A percentile compares a stretch with the other conserved stretches of the same genome.
These are phyloP conservation scores for Cantharis lateralis DNA, from an alignment of 2,888 invertebrate species.

Conservation along the genomic window DNA sequence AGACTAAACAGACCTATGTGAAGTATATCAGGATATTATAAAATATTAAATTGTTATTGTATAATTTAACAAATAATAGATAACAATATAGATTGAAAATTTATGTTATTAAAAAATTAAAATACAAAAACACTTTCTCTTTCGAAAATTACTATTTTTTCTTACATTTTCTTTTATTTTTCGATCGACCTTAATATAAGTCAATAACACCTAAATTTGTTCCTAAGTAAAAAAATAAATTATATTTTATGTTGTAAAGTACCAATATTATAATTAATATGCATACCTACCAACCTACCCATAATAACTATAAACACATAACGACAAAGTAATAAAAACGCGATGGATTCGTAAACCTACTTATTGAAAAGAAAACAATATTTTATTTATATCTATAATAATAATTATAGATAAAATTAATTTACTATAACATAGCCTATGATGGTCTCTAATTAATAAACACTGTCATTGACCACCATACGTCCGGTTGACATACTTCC, in stretches of 20 bases:
- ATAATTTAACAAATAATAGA: background rate
- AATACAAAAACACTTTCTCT: background rate
- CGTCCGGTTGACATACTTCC: conserved; percentile 44
- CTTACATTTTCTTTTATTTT: background rate
- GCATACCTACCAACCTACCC: background rate
- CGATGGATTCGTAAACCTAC: background rate
- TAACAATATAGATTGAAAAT: background rate
- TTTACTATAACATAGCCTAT: conserved; percentile 1
- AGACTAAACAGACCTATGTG: too few relatives aligned
- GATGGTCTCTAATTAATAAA: conserved; percentile 12
- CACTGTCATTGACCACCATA: conserved; percentile 33
- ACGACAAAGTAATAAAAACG: background rate
- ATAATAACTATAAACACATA: background rate
- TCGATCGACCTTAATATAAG: background rate
- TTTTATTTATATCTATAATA: background rate
- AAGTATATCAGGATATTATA: background rate
- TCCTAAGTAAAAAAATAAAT: background rate
- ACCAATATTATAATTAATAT: background rate
- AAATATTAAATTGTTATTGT: background rate
- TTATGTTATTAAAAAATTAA: background rate
- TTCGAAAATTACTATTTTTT: background rate
- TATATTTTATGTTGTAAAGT: background rate
- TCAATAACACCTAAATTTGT: background rate
- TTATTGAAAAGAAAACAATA: background rate
- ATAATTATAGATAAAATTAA: background rate